phyloP scores from a whole-genome alignment of 35 echinoderm and acorn worm genomes.

The Apostichopus japonicus region DNA sequence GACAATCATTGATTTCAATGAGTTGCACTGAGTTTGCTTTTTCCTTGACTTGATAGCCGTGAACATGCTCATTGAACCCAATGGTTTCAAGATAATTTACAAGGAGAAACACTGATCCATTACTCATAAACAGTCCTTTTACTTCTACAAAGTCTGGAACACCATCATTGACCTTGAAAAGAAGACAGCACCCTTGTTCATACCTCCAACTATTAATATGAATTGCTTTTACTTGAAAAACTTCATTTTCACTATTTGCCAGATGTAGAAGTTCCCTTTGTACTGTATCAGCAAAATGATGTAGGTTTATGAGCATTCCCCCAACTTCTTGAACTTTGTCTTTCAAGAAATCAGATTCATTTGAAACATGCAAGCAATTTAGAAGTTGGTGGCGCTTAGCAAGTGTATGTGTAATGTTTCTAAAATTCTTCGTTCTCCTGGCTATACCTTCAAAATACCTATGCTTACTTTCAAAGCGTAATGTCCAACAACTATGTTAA shows the following conservation, averaged over 20 bases:
- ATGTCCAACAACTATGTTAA: conserved; percentile 45
- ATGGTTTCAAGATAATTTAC: too few relatives aligned
- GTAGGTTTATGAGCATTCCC: conserved; percentile 14
- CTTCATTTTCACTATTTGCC: background rate
- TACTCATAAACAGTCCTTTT: too few relatives aligned
- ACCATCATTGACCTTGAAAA: too few relatives aligned
- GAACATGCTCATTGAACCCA: too few relatives aligned
- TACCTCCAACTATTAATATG: too few relatives aligned
- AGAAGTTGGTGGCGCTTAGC: conserved; percentile 33
- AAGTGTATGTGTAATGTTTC: conserved; percentile 37
- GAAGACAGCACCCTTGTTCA: too few relatives aligned
- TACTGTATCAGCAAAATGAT: conserved; percentile 20
- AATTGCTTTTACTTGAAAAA: background rate
- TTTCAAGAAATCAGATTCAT: background rate
- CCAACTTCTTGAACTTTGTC: conserved; percentile 1
- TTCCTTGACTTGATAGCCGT: too few relatives aligned
- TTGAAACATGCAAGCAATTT: background rate
- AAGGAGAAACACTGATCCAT: too few relatives aligned
- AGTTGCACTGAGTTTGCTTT: too few relatives aligned
- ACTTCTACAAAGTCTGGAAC: too few relatives aligned
- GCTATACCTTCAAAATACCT: conserved; percentile 42
- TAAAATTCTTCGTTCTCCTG: background rate
- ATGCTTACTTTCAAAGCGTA: conserved; percentile 68
- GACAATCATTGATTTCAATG: too few relatives aligned
- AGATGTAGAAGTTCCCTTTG: conserved; percentile 10